These are phyloP conservation scores for Terrapene triunguis DNA, from an alignment of 2,113 vertebrate genomes.

Conservation along the genomic window DNA sequence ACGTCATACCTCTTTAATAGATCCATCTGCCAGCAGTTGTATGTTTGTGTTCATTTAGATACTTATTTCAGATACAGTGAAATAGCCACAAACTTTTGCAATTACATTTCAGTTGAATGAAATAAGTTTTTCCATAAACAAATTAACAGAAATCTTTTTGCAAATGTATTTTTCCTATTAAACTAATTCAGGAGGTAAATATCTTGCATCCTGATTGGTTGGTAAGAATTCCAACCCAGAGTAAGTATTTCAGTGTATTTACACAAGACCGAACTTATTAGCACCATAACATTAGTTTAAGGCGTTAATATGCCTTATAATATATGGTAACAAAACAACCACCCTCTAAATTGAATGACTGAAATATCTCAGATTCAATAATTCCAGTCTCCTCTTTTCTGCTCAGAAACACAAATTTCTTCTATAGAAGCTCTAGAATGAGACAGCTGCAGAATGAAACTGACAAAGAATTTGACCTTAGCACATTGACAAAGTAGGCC, in stretches of 20 bases:
- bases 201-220: background rate
- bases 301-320: background rate
- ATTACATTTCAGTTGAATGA: background rate
- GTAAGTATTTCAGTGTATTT: background rate
- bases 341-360: background rate
- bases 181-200: background rate
- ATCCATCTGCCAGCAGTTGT: background rate
- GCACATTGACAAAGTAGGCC: rapidly evolving
- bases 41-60: background rate
- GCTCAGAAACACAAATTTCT: background rate
- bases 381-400: background rate
- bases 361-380: background rate
- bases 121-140: background rate
- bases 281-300: background rate
- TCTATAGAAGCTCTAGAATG: background rate
- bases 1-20: background rate
- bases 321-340: background rate
- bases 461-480: background rate
- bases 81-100: background rate
- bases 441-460: background rate
- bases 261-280: background rate
- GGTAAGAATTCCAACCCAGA: background rate
- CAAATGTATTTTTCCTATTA: background rate
- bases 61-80: background rate
- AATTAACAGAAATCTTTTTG: background rate